Evolutionary conservation across 1,140 invertebrate genomes (phyloP), one percentile per base, ranked within the genome.

Genomic region (Aphelinus atriplicis): DNA sequence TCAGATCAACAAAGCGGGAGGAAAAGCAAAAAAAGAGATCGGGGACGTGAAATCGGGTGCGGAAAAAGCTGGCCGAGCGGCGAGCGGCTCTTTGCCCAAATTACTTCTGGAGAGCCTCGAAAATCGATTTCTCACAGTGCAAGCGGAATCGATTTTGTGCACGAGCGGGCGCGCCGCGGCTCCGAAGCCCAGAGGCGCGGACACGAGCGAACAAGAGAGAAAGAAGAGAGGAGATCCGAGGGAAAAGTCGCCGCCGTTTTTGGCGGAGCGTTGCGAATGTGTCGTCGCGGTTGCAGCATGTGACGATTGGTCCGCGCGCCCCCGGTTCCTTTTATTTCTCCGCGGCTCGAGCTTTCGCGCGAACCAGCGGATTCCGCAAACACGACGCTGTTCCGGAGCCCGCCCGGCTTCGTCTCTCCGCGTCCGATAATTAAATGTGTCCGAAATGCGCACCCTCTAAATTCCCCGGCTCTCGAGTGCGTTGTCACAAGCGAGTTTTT

Each of bases 61-160:
- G 26, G 26, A 26, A 26, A 26, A 26, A 26, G 26, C 26, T 26
- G 26, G 26, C 26, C 26, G 26, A 26, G 26, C 26, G 26, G 26
- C 26, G 26, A 26, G 26, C 26, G 26, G 26, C 26, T 26, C 26
- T 26, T 26, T 26, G 26, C 26, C 26, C 26, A 26, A 26, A 26
- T 26, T 26, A 26, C 26, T 26, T 26, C 26, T 26, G 55, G 1
- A 58, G 2, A n/a, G 7, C 57, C 26, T 58, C 55, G 1, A 47
- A 53, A 73, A 73, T 73, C 71, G 71, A 73, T 73, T 73, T 73
- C 63, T 57, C 71, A 73, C 63, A 73, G 55, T 51, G 55, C 63
- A 51, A 46, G 63, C 60, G 55, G 53, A 72, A 72, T 73, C 64
- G 71, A 73, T 73, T 73, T 73, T 53, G 70, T 64, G 70, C 55